Percentiles rank a stretch among this genome's conserved stretches.
These are phyloP conservation scores for Chaetophractus vellerosus DNA, from an alignment of 2,797 vertebrate genomes.

Conservation along the genomic window DNA sequence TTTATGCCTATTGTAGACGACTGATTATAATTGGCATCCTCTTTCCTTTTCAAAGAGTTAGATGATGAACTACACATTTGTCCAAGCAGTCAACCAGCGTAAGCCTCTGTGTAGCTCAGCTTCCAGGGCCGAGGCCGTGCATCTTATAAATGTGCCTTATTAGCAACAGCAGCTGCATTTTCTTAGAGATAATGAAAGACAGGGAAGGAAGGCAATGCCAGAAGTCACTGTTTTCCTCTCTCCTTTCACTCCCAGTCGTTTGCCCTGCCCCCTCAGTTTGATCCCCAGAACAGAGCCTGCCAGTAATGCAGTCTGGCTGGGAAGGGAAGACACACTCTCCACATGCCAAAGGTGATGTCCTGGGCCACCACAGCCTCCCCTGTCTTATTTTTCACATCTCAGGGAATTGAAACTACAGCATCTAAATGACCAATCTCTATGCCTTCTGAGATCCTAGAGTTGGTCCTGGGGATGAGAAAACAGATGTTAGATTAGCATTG, in stretches of 20 bases:
- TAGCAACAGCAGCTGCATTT: neutral
- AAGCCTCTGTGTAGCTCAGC: neutral
- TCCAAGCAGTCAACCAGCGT: neutral
- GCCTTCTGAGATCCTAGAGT: neutral
- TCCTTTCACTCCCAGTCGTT: neutral
- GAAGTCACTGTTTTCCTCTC: neutral
- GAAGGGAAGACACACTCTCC: neutral
- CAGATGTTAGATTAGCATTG: conserved; percentile 12
- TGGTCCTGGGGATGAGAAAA: conserved; percentile 23
- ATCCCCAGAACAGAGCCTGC: neutral
- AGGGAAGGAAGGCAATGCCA: neutral
- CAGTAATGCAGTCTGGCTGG: neutral
- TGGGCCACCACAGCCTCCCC: neutral
- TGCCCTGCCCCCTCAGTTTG: neutral
- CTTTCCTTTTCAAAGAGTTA: conserved; percentile 24
- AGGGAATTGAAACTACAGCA: conserved; percentile 13
- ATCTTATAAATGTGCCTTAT: neutral
- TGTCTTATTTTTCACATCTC: neutral
- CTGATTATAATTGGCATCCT: neutral
- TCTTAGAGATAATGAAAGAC: neutral
- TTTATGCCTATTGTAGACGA: neutral
- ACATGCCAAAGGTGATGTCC: neutral
- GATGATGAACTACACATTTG: neutral
- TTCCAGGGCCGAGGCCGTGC: neutral
- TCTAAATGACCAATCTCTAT: neutral